Conservation (phyloP, 1,140 invertebrate genomes). For the Zaprionus ornatus region DNA sequence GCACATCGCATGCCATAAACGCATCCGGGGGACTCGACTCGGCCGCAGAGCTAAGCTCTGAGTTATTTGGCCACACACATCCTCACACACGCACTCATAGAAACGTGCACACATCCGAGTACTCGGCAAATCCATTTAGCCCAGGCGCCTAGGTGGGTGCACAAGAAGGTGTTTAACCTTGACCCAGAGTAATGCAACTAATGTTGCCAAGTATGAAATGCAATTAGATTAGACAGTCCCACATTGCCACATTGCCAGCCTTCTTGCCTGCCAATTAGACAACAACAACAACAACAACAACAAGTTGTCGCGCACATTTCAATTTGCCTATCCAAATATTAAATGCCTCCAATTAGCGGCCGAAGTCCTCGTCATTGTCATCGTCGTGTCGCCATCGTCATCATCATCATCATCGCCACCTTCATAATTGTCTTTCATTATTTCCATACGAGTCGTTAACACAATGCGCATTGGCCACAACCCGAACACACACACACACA, state of each 20-base stretch:
- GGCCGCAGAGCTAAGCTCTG: slow-evolving; percentile 25
- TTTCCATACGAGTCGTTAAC: slow-evolving; percentile 5
- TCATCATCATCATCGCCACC: slow-evolving; percentile 5
- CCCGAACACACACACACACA: not conserved
- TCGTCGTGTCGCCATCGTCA: not conserved
- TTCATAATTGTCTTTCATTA: slow-evolving; percentile 9
- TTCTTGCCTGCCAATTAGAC: slow-evolving; percentile 14
- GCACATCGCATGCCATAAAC: slow-evolving; percentile 52
- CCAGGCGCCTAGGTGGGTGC: not conserved
- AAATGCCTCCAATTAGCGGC: slow-evolving; percentile 30
- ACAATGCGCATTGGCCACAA: slow-evolving; percentile 1
- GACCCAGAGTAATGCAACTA: slow-evolving; percentile 19
- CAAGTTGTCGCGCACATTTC: not conserved
- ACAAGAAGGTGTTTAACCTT: slow-evolving; percentile 22
- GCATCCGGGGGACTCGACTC: slow-evolving; percentile 10
- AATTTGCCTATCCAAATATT: slow-evolving; percentile 21
- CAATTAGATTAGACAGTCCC: slow-evolving; percentile 3
- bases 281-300: not conserved
- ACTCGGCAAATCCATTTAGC: not conserved
- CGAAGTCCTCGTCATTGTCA: not conserved
- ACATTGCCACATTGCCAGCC: not conserved
- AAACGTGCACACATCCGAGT: not conserved
- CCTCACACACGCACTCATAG: not conserved
- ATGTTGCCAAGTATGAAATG: slow-evolving; percentile 1
- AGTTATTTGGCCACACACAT: slow-evolving; percentile 5